Base-by-base conservation (phyloP, 1,140 invertebrate species). In the Laodelphax striatellus region DNA sequence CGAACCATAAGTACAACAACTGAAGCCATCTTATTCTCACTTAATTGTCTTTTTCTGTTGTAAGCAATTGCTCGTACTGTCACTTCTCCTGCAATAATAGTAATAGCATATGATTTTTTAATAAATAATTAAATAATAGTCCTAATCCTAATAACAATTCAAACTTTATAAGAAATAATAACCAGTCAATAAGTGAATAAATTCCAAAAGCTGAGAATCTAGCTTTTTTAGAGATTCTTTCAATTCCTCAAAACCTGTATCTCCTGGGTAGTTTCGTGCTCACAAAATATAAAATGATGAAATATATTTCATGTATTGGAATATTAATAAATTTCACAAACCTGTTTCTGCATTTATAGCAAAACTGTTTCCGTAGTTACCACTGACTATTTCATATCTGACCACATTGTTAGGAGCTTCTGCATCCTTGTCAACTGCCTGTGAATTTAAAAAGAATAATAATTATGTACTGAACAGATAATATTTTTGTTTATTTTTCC, bases 341-440 rank as follows among this genome's bases (percentile, higher is more conserved):
- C 92, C 92, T 62, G 86, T 87, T 43, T 82, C 77, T 69, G 84
- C 81, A 70, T 92, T 81, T 41, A 97, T 77, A 22, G 78, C 70
- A 73, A 93, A 94, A 70, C 87, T 87, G 64, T 87, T 85, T 61
- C 84, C 84, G 68, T 82, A 84, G 71, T 90, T 90, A 14, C 87
- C 86, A 59, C 84, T 80, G 64, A 90, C 80, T 43, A 94, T 78
- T 76, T 92, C 88, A 72, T 93, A 94, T 67, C 84, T 80, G 13
- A 94, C 80, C 68, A 85, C 77, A 72, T 92, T 93, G 73, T 94
- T 94, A 4, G 90, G 88, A n/a, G 84, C 74, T 54, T 87, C 86
- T 11, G 87, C 82, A 69, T 94, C 91, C 62, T 81, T 82, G 72
- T 94, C 91, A 52, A 80, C 77, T 55, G 91, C 91, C 80, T 82